phyloP scores from a whole-genome alignment of 2,888 invertebrate species.

The Eupithecia tripunctaria region DNA sequence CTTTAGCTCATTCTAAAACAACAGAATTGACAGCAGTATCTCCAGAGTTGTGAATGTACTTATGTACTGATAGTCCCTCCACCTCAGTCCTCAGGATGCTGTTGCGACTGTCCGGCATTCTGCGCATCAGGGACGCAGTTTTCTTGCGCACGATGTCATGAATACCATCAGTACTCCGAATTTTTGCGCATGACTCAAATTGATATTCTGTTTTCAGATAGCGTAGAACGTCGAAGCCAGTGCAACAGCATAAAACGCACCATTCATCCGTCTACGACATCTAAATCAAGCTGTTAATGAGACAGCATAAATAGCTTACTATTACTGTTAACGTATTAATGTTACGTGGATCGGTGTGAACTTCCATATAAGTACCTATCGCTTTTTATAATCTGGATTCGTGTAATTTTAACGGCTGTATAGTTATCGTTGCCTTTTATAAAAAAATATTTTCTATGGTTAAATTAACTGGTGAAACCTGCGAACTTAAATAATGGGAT shows the following conservation, averaged over 20 bases:
- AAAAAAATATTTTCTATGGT: slow-evolving; percentile 41
- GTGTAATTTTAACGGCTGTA: slow-evolving; percentile 49
- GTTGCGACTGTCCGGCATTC: too few species aligned
- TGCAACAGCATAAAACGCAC: slow-evolving; percentile 71
- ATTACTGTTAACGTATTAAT: slow-evolving; percentile 69
- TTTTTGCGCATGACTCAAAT: background rate
- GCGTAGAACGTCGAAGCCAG: slow-evolving; percentile 66
- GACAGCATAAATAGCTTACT: slow-evolving; percentile 65
- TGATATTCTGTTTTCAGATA: slow-evolving; percentile 57
- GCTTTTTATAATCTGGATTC: slow-evolving; percentile 38
- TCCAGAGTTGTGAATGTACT: too few species aligned
- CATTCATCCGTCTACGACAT: slow-evolving; percentile 63
- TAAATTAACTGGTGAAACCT: slow-evolving; percentile 9
- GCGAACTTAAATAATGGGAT: background rate
- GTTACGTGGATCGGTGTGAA: slow-evolving; percentile 72
- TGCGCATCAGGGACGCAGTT: too few species aligned
- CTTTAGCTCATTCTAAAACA: too few species aligned
- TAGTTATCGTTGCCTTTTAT: slow-evolving; percentile 40
- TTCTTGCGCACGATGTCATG: too few species aligned
- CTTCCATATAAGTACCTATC: slow-evolving; percentile 47
- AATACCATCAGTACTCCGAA: too few species aligned
- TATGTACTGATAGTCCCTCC: too few species aligned
- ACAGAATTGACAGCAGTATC: too few species aligned
- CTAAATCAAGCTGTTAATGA: slow-evolving; percentile 62
- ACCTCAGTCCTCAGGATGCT: too few species aligned